phyloP scores from a whole-genome alignment of 2,113 vertebrate species.

The Paracanthobrama guichenoti region DNA sequence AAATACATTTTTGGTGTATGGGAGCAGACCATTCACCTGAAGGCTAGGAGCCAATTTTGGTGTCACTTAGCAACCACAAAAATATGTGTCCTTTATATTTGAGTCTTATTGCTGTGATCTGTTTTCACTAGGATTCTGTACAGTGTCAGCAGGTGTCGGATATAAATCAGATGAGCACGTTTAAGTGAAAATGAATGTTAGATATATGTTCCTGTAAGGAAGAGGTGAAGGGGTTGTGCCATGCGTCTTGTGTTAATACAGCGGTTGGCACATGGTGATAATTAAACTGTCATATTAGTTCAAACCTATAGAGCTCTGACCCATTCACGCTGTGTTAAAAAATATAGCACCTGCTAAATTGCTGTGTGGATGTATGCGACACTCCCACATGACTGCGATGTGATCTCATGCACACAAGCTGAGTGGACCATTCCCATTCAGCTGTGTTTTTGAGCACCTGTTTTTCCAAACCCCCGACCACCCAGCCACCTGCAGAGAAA shows the following conservation, averaged over 20 bases:
- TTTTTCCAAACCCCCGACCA: not conserved
- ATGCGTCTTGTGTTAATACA: not conserved
- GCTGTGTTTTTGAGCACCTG: constrained; percentile 32
- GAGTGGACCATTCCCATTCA: not conserved
- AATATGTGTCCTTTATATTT: constrained; percentile 43
- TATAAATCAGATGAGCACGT: constrained; percentile 27
- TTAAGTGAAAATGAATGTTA: constrained; percentile 21
- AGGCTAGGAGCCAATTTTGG: constrained; percentile 27
- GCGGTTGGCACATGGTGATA: constrained; percentile 8
- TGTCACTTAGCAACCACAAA: constrained; percentile 49
- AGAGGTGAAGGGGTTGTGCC: constrained; percentile 2
- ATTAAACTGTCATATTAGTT: constrained; percentile 23
- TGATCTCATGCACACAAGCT: not conserved
- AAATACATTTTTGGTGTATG: constrained; percentile 34
- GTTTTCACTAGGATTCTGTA: constrained; percentile 42
- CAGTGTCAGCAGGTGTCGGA: constrained; percentile 19
- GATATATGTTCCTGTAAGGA: constrained; percentile 6
- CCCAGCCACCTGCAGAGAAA: constrained; percentile 6
- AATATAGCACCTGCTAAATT: not conserved
- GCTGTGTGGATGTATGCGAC: not conserved
- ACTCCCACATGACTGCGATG: not conserved
- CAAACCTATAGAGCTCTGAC: not conserved
- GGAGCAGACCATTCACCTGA: constrained; percentile 40
- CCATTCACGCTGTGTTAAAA: constrained; percentile 1
- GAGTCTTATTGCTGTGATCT: constrained; percentile 42